These are phyloP conservation scores for Trilocha varians DNA, from an alignment of 2,888 invertebrate genomes.

Conservation along the genomic window DNA sequence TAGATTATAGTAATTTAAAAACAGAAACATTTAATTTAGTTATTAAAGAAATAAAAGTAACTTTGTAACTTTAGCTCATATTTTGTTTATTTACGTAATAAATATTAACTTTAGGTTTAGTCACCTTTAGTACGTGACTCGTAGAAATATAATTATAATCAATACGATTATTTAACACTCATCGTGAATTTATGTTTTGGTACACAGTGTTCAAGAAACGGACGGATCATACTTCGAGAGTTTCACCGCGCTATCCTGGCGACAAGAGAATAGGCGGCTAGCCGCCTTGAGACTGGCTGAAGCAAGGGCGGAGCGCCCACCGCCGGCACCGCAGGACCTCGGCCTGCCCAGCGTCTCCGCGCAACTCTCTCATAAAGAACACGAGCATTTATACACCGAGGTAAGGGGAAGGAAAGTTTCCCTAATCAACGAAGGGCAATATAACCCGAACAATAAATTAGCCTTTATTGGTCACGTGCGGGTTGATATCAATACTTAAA, in stretches of 20 bases:
- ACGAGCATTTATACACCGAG: slow-evolving; percentile 66
- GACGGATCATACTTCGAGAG: slow-evolving; percentile 96
- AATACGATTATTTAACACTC: slow-evolving; percentile 7
- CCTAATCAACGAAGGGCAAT: too few species aligned
- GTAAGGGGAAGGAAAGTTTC: slow-evolving; percentile 23
- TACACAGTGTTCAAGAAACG: slow-evolving; percentile 89
- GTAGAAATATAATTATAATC: background rate
- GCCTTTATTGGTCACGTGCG: too few species aligned
- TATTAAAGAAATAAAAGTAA: too few species aligned
- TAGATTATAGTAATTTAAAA: too few species aligned
- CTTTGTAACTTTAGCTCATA: background rate
- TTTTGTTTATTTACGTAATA: too few species aligned
- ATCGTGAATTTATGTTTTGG: slow-evolving; percentile 2
- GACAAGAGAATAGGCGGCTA: slow-evolving; percentile 90
- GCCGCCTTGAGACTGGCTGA: slow-evolving; percentile 83
- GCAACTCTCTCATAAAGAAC: slow-evolving; percentile 75
- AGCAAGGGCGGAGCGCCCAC: slow-evolving; percentile 81
- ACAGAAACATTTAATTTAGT: background rate
- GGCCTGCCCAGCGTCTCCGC: slow-evolving; percentile 87
- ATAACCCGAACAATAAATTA: too few species aligned
- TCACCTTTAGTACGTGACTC: background rate
- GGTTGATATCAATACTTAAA: too few species aligned
- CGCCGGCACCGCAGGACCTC: slow-evolving; percentile 66
- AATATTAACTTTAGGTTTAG: too few species aligned
- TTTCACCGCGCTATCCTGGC: slow-evolving; percentile 93